These are phyloP conservation scores for Acropora tenuis DNA, from an alignment of 64 coral and sea anemone genomes.

Conservation along the genomic window DNA sequence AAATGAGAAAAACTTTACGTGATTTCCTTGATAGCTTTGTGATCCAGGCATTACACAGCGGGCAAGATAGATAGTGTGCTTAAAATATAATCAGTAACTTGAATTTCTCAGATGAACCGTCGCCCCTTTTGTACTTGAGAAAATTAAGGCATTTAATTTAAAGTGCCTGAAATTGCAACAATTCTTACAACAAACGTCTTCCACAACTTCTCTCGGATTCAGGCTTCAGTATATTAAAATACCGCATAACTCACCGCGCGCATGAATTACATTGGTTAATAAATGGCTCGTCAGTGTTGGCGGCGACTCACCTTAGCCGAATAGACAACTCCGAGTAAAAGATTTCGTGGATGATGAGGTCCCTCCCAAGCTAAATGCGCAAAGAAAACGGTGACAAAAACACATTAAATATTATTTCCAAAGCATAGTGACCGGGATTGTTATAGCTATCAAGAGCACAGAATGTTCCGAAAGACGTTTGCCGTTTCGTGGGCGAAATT, in stretches of 20 bases:
- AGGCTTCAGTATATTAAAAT: not conserved
- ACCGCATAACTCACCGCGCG: slow-evolving; percentile 6
- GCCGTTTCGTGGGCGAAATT: not conserved
- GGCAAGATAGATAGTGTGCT: not conserved
- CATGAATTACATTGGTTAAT: not conserved
- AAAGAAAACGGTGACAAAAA: not conserved
- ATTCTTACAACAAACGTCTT: not conserved
- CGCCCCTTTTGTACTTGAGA: not conserved
- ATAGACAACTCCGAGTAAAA: slow-evolving; percentile 95
- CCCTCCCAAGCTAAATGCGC: slow-evolving; percentile 87
- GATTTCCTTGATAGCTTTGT: not conserved
- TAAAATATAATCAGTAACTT: not conserved
- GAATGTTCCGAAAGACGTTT: not conserved
- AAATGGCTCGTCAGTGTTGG: not conserved
- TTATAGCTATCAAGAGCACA: not conserved
- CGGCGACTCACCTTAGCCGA: slow-evolving; percentile 76
- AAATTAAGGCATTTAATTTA: not conserved
- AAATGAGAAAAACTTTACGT: not conserved
- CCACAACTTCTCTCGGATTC: not conserved
- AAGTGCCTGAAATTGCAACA: not conserved
- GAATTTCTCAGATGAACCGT: not conserved
- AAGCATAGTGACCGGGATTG: not conserved
- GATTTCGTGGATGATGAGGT: slow-evolving; percentile 94
- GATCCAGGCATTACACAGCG: not conserved
- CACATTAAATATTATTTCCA: not conserved